Evolutionary conservation across 2,888 invertebrate genomes (phyloP).

Genomic region (Ptychoptera contaminata): DNA sequence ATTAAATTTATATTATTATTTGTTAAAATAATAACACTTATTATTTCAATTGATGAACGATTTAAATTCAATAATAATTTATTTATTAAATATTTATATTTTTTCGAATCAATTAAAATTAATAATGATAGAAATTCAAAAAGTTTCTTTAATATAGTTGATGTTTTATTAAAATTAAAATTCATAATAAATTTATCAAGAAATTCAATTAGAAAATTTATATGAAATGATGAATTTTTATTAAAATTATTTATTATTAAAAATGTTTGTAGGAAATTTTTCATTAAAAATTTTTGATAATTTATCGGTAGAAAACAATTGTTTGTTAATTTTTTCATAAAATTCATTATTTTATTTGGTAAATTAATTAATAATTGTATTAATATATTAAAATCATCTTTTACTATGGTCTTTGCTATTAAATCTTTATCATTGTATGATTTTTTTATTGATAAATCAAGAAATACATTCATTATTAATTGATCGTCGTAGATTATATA

Average conservation of each 20-base stretch:
- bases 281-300: conserved; percentile 41
- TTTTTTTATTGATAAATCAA: not conserved
- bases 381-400: conserved; percentile 33
- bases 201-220: conserved; percentile 36
- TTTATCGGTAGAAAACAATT: conserved; percentile 39
- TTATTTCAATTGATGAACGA: conserved; percentile 39
- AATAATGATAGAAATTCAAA: conserved; percentile 36
- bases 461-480: not conserved
- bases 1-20: conserved; percentile 27
- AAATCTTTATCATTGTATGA: conserved; percentile 14
- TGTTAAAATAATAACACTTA: conserved; percentile 40
- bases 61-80: conserved; percentile 38
- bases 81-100: conserved; percentile 32
- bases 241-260: conserved; percentile 36
- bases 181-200: conserved; percentile 44
- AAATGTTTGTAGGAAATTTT: conserved; percentile 42
- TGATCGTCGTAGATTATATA: conserved; percentile 10
- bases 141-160: conserved; percentile 34
- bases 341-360: conserved; percentile 56
- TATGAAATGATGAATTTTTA: conserved; percentile 15
- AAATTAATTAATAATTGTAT: conserved; percentile 48
- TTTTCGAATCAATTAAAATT: conserved; percentile 30
- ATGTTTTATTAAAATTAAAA: conserved; percentile 34
- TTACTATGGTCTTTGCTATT: conserved; percentile 8
- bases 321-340: conserved; percentile 37